Evolutionary conservation across 1,140 invertebrate genomes (phyloP), one percentile per base, ranked within the genome.

Genomic region (Rhagoletis pomonella): DNA sequence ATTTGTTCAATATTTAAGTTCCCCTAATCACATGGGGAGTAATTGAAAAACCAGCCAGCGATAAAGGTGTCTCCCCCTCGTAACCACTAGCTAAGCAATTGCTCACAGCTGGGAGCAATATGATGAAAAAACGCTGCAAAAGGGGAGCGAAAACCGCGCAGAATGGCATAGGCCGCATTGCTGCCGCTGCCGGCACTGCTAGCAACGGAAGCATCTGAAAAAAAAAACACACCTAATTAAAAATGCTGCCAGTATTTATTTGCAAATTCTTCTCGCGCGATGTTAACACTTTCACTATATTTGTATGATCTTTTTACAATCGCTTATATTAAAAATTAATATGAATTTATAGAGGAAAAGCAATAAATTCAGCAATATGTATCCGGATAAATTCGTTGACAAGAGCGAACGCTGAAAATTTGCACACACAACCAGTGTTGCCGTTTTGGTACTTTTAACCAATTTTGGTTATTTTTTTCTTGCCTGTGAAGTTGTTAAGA

Each of bases 11-110:
- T 55, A 81, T 55, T 81, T 55, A 2, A 4, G n/a, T 55, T 55
- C 47, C 67, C 73, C 73, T 29, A 81, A 81, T 81, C 73, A 81
- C 73, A 81, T 81, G 73, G 73, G 73, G 19, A 81, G 19, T 55
- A 81, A 81, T n/a, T 81, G 29, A 50, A 29, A 55, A n/a, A 81
- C 55, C 73, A 81, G 73, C 50, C 47, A 81, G 73, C 44, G 73
- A 50, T 81, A 58, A 55, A 55, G 19, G 55, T 4, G 17, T 55
- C 12, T 19, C 7, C n/a, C 69, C 44, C 47, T 77, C 67, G 64
- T 65, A 65, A 65, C 10, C 62, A 64, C 58, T 59, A 17, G 62
- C 62, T 17, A 0, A 64, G 29, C 17, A n/a, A 4, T 19, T 64
- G 65, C 29, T 7, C 12, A 7, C 12, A 7, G 42, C 67, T 73